Base-by-base conservation (phyloP, 1,140 invertebrate genomes). In the Doryteuthis pealeii region DNA sequence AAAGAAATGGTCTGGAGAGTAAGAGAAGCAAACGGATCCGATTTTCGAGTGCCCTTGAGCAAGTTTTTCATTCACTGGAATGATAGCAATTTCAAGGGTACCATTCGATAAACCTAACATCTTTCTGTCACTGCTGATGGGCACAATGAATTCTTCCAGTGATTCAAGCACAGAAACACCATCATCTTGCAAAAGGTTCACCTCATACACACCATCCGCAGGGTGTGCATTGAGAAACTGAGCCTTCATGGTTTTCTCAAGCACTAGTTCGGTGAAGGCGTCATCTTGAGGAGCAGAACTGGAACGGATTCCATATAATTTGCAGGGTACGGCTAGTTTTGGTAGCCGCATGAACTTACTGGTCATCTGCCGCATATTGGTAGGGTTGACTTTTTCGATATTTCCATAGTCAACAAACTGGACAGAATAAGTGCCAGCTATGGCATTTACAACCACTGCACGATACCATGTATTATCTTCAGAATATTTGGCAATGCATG, bases 391-490 rank as follows among this genome's bases (percentile, higher is more conserved):
- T 22, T 76, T 74, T 69, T 79, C 79, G 33, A 45, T 66, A 43
- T 81, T 80, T 66, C 82, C 84, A 72, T 78, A 80, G 66, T 81
- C 81, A 5, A 79, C 77, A 80, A 94, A 95, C 33, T 92, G 89
- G 1, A 95, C 91, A 1, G 91, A 91, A 22, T 90, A 92, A 28
- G 92, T 91, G 22, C 54, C 69, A 14, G 72, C 77, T 12, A n/a
- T 12, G 15, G 76, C 33, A 2, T 68, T 92, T 0, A 93, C 87
- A 18, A 95, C 91, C 78, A 91, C 90, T 0, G 93, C 93, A 75
- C 94, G 89, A 80, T 94, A 95, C 94, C 93, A 95, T 2, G 87
- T 83, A 33, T 91, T 90, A 82, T 95, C 92, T 1, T 91, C 90
- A 0, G 90, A 90, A 82, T 92, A 94, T 73, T 91, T 89, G 0